These are phyloP conservation scores for Acanthornis magna DNA, from an alignment of 2,797 vertebrate genomes.

Conservation along the genomic window DNA sequence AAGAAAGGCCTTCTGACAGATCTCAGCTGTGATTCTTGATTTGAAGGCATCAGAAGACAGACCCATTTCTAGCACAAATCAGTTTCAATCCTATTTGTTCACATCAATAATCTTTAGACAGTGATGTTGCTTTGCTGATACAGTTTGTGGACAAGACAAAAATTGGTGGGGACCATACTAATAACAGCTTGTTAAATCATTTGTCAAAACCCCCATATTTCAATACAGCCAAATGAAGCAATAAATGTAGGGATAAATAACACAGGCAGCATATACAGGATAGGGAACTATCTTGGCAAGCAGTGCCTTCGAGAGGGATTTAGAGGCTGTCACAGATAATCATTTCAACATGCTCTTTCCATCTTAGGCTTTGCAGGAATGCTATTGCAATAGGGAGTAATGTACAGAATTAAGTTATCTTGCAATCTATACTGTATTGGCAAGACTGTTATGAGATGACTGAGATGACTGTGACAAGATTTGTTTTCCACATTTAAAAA, in stretches of 20 bases:
- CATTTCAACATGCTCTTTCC: conserved; percentile 1
- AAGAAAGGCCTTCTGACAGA: not conserved
- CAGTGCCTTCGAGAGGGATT: not conserved
- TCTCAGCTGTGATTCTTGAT: not conserved
- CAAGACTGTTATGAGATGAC: not conserved
- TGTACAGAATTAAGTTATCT: not conserved
- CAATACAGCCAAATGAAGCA: not conserved
- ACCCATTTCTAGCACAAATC: not conserved
- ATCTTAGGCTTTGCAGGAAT: not conserved
- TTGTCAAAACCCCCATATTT: not conserved
- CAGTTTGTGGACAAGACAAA: not conserved
- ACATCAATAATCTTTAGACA: not conserved
- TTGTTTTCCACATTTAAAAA: not conserved
- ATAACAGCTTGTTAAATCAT: not conserved
- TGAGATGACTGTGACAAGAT: not conserved
- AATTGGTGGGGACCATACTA: not conserved
- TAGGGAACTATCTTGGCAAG: not conserved
- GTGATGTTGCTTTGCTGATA: not conserved
- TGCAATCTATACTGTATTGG: not conserved
- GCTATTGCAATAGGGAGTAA: not conserved
- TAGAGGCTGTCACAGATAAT: not conserved
- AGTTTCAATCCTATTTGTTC: not conserved
- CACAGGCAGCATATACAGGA: not conserved
- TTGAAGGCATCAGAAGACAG: not conserved
- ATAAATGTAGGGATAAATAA: not conserved